These are phyloP conservation scores for Platyscapa corneri DNA, from an alignment of 1,140 invertebrate species.

Conservation along the genomic window DNA sequence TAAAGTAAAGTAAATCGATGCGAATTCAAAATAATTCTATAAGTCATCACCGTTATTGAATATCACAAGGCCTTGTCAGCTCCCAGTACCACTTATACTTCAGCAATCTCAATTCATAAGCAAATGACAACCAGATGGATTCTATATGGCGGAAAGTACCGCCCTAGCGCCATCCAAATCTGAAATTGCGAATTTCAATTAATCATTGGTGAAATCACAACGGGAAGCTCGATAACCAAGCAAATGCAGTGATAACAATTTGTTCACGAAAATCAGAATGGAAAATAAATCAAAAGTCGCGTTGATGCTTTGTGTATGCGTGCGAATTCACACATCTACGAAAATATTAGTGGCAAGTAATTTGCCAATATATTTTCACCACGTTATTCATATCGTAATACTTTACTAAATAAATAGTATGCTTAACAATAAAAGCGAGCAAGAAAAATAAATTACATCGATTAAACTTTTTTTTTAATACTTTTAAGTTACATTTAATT, in stretches of 20 bases:
- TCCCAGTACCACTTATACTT: not conserved
- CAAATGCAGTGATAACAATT: not conserved
- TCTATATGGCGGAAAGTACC: conserved; percentile 6
- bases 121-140: conserved; percentile 11
- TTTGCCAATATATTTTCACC: too few relatives aligned
- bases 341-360: too few relatives aligned
- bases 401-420: too few relatives aligned
- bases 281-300: not conserved
- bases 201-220: conserved; percentile 18
- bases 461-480: too few relatives aligned
- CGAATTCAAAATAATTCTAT: not conserved
- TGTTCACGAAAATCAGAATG: not conserved
- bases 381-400: too few relatives aligned
- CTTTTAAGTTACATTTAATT: too few relatives aligned
- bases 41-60: not conserved
- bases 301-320: not conserved
- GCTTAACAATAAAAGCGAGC: too few relatives aligned
- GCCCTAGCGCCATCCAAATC: not conserved
- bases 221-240: not conserved
- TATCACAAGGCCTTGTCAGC: not conserved
- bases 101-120: conserved; percentile 9
- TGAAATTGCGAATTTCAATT: conserved; percentile 13
- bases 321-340: not conserved
- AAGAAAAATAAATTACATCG: too few relatives aligned
- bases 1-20: not conserved